Evolutionary conservation across 2,113 vertebrate species (phyloP), one percentile per base, ranked within the genome.

Genomic region (Limanda limanda): DNA sequence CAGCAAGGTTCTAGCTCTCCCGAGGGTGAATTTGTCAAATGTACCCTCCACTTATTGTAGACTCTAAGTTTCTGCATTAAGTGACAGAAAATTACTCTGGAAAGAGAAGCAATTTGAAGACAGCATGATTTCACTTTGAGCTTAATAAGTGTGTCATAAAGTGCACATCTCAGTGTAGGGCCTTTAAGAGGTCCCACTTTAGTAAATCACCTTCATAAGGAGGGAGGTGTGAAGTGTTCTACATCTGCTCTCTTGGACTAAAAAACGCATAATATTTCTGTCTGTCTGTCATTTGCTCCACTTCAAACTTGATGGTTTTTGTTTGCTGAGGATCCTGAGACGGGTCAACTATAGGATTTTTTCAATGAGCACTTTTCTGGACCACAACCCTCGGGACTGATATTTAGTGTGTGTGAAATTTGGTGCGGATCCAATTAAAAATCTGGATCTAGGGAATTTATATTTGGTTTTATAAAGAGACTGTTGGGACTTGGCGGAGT

Each of bases 41-140:
- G 71, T 23, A 76, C 68, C 68, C 58, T 74, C 58, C 54, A 73
- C 60, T 61, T 47, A 67, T 57, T 40, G 57, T 40, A 63, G 21
- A 66, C 72, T 37, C 24, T 58, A 25, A 74, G 78, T 85, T 85
- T 80, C 37, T 52, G 71, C 67, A 64, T 60, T 14, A 77, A 83
- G 31, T 79, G 75, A 80, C 54, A 70, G 60, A 76, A 89, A 88
- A 84, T 67, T 65, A 74, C 73, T 69, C 48, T 62, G 71, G 85
- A 71, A 84, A 63, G 31, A 68, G 65, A 24, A 15, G 14, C 59
- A 71, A 37, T 76, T 72, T 88, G 52, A 48, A 81, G 70, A 78
- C 52, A 59, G 54, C 42, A 58, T 66, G 54, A 37, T 56, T 67
- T 74, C 65, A 51, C 59, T 77, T 64, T 45, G 59, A 72, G 72